These are phyloP conservation scores for Anthopleura sola DNA, from an alignment of 64 coral and sea anemone genomes.

Conservation along the genomic window DNA sequence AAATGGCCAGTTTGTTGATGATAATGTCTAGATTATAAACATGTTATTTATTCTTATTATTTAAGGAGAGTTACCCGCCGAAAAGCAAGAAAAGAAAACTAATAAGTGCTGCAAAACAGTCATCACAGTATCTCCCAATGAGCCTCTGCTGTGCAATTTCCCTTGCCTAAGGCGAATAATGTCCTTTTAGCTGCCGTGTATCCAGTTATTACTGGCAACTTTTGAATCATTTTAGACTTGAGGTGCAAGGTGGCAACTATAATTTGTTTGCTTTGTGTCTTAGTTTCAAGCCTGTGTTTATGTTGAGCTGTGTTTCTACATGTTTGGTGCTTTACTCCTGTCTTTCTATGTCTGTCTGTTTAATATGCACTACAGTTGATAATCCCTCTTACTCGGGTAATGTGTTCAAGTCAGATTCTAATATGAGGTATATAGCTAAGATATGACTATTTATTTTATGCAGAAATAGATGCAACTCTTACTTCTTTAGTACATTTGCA, in stretches of 20 bases:
- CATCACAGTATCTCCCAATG: neutral
- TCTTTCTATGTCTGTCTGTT: neutral
- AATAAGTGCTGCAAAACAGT: neutral
- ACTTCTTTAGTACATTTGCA: too few relatives aligned
- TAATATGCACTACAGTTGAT: neutral
- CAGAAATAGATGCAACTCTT: too few relatives aligned
- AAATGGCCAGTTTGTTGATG: too few relatives aligned
- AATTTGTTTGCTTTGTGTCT: neutral
- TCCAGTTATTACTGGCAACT: neutral
- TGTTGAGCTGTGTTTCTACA: too few relatives aligned
- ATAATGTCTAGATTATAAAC: neutral
- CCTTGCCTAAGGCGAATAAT: neutral
- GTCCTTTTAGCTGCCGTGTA: neutral
- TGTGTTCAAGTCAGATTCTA: too few relatives aligned
- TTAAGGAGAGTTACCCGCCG: slow-evolving; percentile 29
- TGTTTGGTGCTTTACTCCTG: too few relatives aligned
- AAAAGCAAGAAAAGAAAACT: slow-evolving; percentile 45
- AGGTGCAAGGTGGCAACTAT: neutral
- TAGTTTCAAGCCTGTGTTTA: neutral
- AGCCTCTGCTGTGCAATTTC: neutral
- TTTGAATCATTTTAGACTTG: neutral
- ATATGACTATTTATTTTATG: neutral
- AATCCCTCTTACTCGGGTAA: too few relatives aligned
- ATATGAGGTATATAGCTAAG: neutral
- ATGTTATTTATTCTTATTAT: neutral